These are phyloP conservation scores for Parnassius apollo DNA, from an alignment of 2,888 invertebrate species.

Conservation along the genomic window DNA sequence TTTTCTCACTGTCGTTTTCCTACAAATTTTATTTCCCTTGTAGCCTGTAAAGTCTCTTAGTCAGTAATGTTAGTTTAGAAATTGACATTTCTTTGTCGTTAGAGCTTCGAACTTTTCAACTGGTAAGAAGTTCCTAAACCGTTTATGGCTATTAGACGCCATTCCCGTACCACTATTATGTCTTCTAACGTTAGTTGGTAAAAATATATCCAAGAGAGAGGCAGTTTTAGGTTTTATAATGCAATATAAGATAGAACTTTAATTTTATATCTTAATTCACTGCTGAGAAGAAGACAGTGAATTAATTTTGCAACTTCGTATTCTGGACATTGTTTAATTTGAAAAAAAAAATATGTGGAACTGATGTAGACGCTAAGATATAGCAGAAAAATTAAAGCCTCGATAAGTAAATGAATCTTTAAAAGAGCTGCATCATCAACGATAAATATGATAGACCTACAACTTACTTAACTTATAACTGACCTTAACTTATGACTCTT, in stretches of 20 bases:
- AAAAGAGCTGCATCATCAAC: too few species aligned
- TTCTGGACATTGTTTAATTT: too few species aligned
- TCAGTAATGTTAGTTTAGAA: slow-evolving; percentile 21
- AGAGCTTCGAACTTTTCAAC: slow-evolving; percentile 16
- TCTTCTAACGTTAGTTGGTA: slow-evolving; percentile 16
- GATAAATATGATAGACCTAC: too few species aligned
- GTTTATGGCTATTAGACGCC: slow-evolving; percentile 23
- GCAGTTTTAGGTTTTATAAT: slow-evolving; percentile 12
- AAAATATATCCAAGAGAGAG: slow-evolving; percentile 12
- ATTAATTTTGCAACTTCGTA: too few species aligned
- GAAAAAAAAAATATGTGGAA: too few species aligned
- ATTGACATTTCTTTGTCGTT: slow-evolving; percentile 23
- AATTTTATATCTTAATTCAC: too few species aligned
- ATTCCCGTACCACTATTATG: slow-evolving; percentile 18
- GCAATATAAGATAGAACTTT: not conserved
- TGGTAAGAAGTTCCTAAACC: slow-evolving; percentile 24
- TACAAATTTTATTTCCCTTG: slow-evolving; percentile 19
- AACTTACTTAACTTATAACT: too few species aligned
- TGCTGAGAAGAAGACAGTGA: too few species aligned
- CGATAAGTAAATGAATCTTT: too few species aligned
- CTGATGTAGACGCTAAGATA: too few species aligned
- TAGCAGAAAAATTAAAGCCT: too few species aligned
- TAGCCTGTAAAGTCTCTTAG: slow-evolving; percentile 12
- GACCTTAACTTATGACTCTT: too few species aligned
- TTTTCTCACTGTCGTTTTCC: slow-evolving; percentile 8